Base-by-base conservation (phyloP, 2,113 vertebrate species). In the Centrocercus urophasianus region DNA sequence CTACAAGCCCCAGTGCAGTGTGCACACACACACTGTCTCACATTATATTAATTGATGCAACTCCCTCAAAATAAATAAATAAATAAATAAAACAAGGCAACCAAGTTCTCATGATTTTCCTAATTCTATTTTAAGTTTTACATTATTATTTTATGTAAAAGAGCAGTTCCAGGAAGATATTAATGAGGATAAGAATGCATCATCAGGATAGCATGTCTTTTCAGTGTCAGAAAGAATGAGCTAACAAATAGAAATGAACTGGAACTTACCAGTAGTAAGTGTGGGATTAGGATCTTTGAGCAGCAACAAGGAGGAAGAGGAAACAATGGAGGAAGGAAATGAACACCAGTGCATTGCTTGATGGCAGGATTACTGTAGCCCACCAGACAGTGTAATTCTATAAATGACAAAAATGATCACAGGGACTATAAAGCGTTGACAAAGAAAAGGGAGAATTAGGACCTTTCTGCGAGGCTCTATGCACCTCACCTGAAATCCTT, bases 1-100 rank as follows among this genome's bases (percentile, higher is more conserved):
- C 64, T 70, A 13, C n/a, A 18, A 71, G 64, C 64, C 36, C 47
- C 13, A 8, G 10, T 74, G 72, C 25, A 67, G 64, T 0, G 0
- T 67, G 19, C n/a, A 74, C 54, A 38, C 25, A 76, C 18, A 52
- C 0, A 0, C 17, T 54, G 13, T 7, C 43, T 47, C 36, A 79
- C 12, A 63, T 42, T 69, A 21, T 16, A 50, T 61, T 50, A 38
- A 85, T 1, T 47, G 48, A 57, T 48, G 20, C 40, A n/a, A 43
- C 25, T 18, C 38, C 24, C 34, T 25, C 22, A 38, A 63, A 61
- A 36, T 22, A 59, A 21, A 61, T 24, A 60, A 22, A 36, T 15
- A 36, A 24, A 38, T 38, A 27, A 63, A 27, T 17, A 56, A 20
- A 59, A 59, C 18, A 57, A 28, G 34, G 19, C 57, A 34, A 34